Conservation (phyloP, 2,888 invertebrate genomes). For the Crematogaster levior region DNA sequence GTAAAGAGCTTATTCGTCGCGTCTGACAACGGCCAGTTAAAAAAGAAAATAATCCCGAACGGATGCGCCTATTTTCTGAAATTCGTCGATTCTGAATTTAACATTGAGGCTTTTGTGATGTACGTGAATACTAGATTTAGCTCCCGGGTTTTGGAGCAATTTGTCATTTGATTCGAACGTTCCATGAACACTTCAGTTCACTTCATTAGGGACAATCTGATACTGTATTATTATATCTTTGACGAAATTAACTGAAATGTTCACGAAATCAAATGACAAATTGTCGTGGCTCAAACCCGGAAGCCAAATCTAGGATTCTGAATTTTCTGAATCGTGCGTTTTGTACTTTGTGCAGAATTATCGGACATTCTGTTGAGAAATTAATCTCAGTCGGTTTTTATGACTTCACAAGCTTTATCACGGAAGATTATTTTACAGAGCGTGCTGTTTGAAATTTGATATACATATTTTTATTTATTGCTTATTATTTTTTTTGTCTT, state of each 20-base stretch:
- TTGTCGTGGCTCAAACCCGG: no score
- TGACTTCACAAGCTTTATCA: neutral
- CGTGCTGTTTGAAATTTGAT: neutral
- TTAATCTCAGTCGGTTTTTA: constrained; percentile 17
- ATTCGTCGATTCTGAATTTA: constrained; percentile 16
- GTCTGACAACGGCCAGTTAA: neutral
- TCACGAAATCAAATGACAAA: no score
- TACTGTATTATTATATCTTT: no score
- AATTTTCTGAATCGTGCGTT: no score
- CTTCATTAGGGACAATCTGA: no score
- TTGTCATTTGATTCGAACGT: no score
- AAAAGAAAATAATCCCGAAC: neutral
- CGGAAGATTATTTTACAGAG: neutral
- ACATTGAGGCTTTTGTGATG: no score
- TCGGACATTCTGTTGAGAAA: constrained; percentile 19
- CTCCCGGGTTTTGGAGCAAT: no score
- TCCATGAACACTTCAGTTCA: no score
- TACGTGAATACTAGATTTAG: no score
- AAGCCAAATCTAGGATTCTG: no score
- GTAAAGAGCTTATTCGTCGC: constrained; percentile 11
- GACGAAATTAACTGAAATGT: no score
- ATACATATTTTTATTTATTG: neutral
- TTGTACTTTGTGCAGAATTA: constrained; percentile 5
- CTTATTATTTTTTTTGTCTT: neutral
- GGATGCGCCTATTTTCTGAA: neutral